Base-by-base conservation (phyloP, 2,888 invertebrate species). In the Leptogaster cylindrica region DNA sequence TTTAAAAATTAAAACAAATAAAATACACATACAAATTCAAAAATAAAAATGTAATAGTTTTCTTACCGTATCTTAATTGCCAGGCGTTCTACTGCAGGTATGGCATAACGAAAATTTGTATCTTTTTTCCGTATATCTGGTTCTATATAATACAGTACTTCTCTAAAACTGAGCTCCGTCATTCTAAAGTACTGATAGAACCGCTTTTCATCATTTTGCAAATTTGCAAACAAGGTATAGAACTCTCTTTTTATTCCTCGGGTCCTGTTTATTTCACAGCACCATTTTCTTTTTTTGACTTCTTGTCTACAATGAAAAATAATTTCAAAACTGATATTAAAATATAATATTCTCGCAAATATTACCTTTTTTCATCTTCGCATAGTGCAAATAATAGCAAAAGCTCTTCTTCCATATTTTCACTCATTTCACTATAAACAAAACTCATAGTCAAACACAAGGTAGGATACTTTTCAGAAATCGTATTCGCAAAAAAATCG, bases 21-120 rank as follows among this genome's bases (percentile, higher is more conserved):
- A 58, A 58, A 36, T 39, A n/a, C 25, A 58, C n/a, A 39, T 39
- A 39, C 23, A 36, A 25, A 58, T 39, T 23, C 16, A n/a, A n/a
- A n/a, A n/a, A n/a, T n/a, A n/a, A n/a, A n/a, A n/a, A n/a, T n/a
- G n/a, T n/a, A n/a, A n/a, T 4, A n/a, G 5, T 10, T 27, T 14
- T 27, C 33, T 58, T 58, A 58, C 39, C 55, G 16, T 58, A 55
- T 2, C 1, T 36, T 23, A 23, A 39, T 55, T 39, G 39, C 39
- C 16, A 55, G 23, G 4, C 55, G 55, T 39, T 36, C 20, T 55
- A 1, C 39, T 10, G 55, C 14, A n/a, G 55, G 3, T 14, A 55
- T 55, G 7, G 39, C 55, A 23, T 12, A 20, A 23, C 48, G 25
- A 23, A 23, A 48, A 48, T 48, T 48, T 23, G 48, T 48, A 23